Percentiles rank a stretch among this genome's conserved stretches.
Conservation (phyloP, 2,797 vertebrate genomes). For the Paguma larvata region DNA sequence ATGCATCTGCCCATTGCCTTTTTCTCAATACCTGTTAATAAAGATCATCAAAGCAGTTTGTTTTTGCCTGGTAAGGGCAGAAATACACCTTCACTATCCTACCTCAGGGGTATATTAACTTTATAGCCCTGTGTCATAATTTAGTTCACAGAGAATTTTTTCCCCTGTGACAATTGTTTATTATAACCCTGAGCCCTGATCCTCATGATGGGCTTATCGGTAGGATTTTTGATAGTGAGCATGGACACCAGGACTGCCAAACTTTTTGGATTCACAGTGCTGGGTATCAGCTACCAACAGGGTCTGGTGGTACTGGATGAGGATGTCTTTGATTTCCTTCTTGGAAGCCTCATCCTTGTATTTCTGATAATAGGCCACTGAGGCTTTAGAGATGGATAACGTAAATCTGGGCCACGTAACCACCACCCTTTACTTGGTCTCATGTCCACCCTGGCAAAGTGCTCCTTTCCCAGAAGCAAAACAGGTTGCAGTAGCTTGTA, state of each 20-base stretch:
- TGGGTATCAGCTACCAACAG: conserved; percentile 95
- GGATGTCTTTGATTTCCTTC: too few relatives aligned
- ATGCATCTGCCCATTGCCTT: neutral
- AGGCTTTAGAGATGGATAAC: conserved; percentile 98
- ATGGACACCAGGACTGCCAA: conserved; percentile 98
- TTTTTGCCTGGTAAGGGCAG: neutral
- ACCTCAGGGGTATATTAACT: neutral
- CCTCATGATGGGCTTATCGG: conserved; percentile 90
- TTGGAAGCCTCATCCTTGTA: too few relatives aligned
- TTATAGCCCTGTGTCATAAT: neutral
- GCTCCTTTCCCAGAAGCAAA: conserved; percentile 96
- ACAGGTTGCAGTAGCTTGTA: conserved; percentile 99
- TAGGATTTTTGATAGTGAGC: conserved; percentile 99
- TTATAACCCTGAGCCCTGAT: conserved; percentile 58
- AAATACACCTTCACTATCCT: neutral
- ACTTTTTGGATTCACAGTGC: conserved; percentile 99
- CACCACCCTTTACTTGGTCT: conserved; percentile 98
- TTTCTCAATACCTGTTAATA: neutral
- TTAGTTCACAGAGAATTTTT: neutral
- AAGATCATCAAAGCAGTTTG: neutral
- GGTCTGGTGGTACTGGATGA: too few relatives aligned
- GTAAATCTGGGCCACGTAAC: conserved; percentile 98
- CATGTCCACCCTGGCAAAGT: conserved; percentile 99
- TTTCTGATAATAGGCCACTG: conserved; percentile 87
- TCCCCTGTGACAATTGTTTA: conserved; percentile 52